Percentiles rank a stretch among this genome's conserved stretches.
Conservation (phyloP, 2,888 invertebrate species). For the Crocallis elinguaria region DNA sequence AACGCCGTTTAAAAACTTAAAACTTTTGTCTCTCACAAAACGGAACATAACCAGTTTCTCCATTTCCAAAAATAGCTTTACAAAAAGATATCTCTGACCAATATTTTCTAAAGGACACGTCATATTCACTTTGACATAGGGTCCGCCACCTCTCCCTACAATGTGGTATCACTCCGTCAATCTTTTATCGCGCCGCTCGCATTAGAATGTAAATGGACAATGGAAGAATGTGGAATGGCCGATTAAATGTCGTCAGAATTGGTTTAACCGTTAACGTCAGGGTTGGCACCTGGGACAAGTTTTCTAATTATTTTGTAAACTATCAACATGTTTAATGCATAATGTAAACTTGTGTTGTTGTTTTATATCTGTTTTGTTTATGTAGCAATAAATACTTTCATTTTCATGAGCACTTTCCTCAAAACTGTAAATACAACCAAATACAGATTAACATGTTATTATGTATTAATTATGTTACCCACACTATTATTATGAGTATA, state of each 20-base stretch:
- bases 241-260: slow-evolving; percentile 28
- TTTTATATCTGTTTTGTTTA: too few relatives aligned
- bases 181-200: slow-evolving; percentile 34
- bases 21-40: too few relatives aligned
- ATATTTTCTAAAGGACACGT: slow-evolving; percentile 23
- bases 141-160: slow-evolving; percentile 1
- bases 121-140: slow-evolving; percentile 3
- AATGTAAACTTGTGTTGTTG: too few relatives aligned
- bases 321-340: too few relatives aligned
- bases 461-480: too few relatives aligned
- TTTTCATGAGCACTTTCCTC: too few relatives aligned
- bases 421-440: too few relatives aligned
- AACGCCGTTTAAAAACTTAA: too few relatives aligned
- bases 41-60: not conserved
- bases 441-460: too few relatives aligned
- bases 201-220: slow-evolving; percentile 38
- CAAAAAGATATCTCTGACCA: slow-evolving; percentile 2
- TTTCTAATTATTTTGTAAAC: too few relatives aligned
- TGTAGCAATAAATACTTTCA: too few relatives aligned
- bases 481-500: too few relatives aligned
- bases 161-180: slow-evolving; percentile 26
- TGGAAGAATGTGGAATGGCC: slow-evolving; percentile 36
- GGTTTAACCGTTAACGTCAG: slow-evolving; percentile 26
- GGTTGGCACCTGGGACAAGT: slow-evolving; percentile 18
- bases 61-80: not conserved